A percentile compares a stretch with the other conserved stretches of the same genome.
Evolutionary conservation across 2,113 vertebrate genomes (phyloP).

Genomic region (Chinchilla lanigera): DNA sequence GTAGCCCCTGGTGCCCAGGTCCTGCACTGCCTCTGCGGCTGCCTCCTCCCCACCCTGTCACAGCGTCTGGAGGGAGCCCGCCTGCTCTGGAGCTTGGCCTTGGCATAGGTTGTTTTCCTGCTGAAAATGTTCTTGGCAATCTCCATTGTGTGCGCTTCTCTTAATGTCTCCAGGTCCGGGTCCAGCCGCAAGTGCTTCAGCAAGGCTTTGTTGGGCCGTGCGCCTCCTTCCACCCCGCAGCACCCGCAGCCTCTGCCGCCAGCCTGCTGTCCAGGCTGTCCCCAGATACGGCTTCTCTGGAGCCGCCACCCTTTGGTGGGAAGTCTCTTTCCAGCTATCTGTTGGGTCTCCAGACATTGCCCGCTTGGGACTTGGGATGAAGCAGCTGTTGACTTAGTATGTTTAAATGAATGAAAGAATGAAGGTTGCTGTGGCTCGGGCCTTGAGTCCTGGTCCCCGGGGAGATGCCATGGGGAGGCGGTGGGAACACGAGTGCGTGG

Average conservation of each 20-base stretch:
- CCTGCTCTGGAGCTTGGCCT: rapidly evolving
- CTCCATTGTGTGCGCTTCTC: neutral
- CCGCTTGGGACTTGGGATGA: neutral
- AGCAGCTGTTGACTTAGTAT: neutral
- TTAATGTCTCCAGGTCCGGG: neutral
- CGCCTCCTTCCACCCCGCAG: too few relatives aligned
- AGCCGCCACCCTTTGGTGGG: neutral
- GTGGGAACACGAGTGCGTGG: neutral
- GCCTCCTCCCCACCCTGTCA: neutral
- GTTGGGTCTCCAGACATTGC: too few relatives aligned
- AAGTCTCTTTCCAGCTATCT: neutral
- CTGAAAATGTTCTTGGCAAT: neutral
- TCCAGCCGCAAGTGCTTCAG: neutral
- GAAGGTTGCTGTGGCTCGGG: neutral
- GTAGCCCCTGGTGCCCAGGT: neutral
- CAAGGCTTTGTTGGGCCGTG: neutral
- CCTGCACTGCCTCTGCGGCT: neutral
- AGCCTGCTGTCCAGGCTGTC: neutral
- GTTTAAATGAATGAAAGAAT: neutral
- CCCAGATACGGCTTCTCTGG: rapidly evolving
- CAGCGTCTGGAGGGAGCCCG: rapidly evolving
- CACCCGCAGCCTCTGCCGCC: rapidly evolving
- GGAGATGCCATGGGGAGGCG: too few relatives aligned
- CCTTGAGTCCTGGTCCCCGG: neutral
- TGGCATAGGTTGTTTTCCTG: neutral